Conservation (phyloP, 2,113 vertebrate genomes). For the Caloenas nicobarica region DNA sequence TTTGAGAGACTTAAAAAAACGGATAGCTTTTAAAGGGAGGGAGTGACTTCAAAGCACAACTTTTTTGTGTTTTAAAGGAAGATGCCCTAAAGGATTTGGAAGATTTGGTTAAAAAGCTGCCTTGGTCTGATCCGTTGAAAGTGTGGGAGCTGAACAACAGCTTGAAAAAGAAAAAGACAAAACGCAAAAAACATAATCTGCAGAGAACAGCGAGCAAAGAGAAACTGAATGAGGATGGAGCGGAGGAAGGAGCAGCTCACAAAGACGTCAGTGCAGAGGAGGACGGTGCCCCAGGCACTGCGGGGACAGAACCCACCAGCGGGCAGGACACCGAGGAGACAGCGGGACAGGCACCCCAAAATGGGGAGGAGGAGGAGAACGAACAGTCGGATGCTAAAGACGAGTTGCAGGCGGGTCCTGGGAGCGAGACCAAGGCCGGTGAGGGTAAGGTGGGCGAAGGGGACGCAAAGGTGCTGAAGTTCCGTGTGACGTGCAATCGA, state of each 20-base stretch:
- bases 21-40: neutral
- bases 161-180: constrained; percentile 89
- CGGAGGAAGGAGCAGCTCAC: constrained; percentile 5
- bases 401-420: neutral
- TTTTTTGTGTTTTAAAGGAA: constrained; percentile 78
- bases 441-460: neutral
- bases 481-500: constrained; percentile 93
- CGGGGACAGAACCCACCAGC: constrained; percentile 4
- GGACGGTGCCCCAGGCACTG: neutral
- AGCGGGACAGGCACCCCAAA: neutral
- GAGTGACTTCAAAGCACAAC: neutral
- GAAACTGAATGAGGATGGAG: neutral
- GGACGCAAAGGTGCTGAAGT: constrained; percentile 75
- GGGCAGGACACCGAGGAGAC: constrained; percentile 4
- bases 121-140: constrained; percentile 85
- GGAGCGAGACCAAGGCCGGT: neutral
- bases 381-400: neutral
- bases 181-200: constrained; percentile 73
- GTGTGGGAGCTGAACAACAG: constrained; percentile 90
- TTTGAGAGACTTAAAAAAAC: neutral
- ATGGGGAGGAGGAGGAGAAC: neutral
- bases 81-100: constrained; percentile 87
- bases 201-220: constrained; percentile 51
- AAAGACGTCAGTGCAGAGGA: neutral
- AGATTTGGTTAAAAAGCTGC: constrained; percentile 85